Evolutionary conservation across 2,888 invertebrate species (phyloP).

Genomic region (Trichogramma dendrolimi): DNA sequence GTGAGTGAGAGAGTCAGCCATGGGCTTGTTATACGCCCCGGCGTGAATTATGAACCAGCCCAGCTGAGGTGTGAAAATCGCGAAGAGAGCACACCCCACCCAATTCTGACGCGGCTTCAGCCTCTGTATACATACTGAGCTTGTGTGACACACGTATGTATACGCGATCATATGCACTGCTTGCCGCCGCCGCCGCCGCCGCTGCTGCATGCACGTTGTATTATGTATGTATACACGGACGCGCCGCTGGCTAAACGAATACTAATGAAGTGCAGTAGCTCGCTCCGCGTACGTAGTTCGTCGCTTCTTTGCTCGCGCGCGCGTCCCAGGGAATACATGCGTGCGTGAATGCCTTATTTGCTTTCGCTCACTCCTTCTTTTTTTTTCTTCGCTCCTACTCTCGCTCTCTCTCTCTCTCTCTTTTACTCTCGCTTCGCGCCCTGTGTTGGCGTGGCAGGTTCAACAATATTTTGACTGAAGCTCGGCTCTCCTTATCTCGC

Average conservation of each 20-base stretch:
- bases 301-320: too few relatives aligned
- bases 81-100: conserved; percentile 14
- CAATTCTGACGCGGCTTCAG: too few relatives aligned
- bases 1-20: neutral
- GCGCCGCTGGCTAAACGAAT: conserved; percentile 24
- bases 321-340: neutral
- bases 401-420: neutral
- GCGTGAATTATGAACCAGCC: conserved; percentile 17
- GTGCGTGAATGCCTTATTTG: neutral
- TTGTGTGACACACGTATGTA: neutral
- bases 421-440: neutral
- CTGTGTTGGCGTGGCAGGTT: too few relatives aligned
- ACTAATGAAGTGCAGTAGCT: conserved; percentile 20
- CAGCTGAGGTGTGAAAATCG: conserved; percentile 29
- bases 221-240: neutral
- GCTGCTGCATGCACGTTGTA: too few relatives aligned
- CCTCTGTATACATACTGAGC: neutral
- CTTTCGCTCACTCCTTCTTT: neutral
- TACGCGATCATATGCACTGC: neutral
- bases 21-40: conserved; percentile 1
- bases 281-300: neutral
- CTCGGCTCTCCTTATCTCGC: too few relatives aligned
- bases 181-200: neutral
- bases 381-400: neutral
- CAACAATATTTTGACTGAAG: too few relatives aligned